Base-by-base conservation (phyloP, 2,888 invertebrate genomes). In the Odontocolon sp. region DNA sequence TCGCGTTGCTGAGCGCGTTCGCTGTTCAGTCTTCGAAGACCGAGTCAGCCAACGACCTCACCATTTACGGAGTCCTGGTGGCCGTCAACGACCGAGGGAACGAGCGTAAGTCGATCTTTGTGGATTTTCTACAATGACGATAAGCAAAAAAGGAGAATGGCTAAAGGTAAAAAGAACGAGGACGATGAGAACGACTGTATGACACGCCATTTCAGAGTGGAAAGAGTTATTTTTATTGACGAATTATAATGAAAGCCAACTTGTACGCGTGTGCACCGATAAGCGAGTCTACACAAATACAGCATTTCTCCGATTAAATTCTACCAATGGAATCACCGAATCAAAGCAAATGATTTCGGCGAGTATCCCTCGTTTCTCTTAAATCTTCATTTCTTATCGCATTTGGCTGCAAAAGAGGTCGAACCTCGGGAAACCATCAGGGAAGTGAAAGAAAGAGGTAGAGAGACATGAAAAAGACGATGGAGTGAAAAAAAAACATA, bases 1-100 rank as follows among this genome's bases (percentile, higher is more conserved):
- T 86, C 87, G 70, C 54, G 59, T 4, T 54, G 54, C 68, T 59
- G 59, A 50, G 54, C 47, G 56, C 56, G 50, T 69, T 52, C 50
- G 54, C 57, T 36, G 14, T 66, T 52, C 59, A 23, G 14, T 47
- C 2, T 14, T 33, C 11, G 16, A 33, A 64, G 42, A 33, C 23
- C 9, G 47, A 61, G 66, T 50, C 72, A 66, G 61, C 52, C 72
- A 67, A 77, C 54, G 72, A 78, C 66, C 69, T 73, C 66, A 57
- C 54, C 50, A 74, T 74, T 72, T 45, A 57, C 63, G 64, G 59
- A 8, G 16, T 26, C 33, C n/a, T n/a, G n/a, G 54, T 33, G 3
- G 28, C 23, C 28, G 50, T 11, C 50, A 16, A 33, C 54, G 33
- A 33, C 18, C 33, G 31, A 5, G 3, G 6, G 16, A 8, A 18